Evolutionary conservation across 2,797 vertebrate species (phyloP).

Genomic region (Thalassophryne amazonica): DNA sequence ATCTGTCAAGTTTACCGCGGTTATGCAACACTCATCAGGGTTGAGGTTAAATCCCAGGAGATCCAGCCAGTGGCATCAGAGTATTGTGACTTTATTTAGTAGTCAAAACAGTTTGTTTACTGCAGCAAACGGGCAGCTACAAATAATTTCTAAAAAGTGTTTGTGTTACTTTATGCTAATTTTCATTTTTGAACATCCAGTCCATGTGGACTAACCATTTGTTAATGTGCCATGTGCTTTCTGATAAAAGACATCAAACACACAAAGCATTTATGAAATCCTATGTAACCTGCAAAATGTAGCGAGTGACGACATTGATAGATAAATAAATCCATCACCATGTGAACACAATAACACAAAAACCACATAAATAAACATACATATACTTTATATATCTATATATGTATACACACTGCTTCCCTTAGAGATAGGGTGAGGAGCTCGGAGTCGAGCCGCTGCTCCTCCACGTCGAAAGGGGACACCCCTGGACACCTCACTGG

Average conservation of each 20-base stretch:
- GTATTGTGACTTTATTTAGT: constrained; percentile 53
- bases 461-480: no score
- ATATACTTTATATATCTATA: no score
- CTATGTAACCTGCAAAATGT: no score
- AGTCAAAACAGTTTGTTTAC: constrained; percentile 41
- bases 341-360: no score
- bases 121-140: constrained; percentile 3
- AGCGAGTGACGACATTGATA: no score
- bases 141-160: constrained; percentile 17
- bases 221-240: constrained; percentile 10
- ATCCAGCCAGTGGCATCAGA: constrained; percentile 18
- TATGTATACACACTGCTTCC: no score
- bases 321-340: no score
- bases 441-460: no score
- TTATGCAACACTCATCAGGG: constrained; percentile 59
- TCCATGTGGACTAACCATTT: constrained; percentile 5
- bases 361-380: no score
- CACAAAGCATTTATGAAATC: background rate
- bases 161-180: constrained; percentile 40
- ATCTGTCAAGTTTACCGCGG: constrained; percentile 65
- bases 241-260: constrained; percentile 1
- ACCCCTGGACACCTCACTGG: no score
- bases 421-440: no score
- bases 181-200: constrained; percentile 17
- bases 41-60: constrained; percentile 62